phyloP scores from a whole-genome alignment of 2,113 vertebrate genomes.

The Pomatostomus ruficeps region DNA sequence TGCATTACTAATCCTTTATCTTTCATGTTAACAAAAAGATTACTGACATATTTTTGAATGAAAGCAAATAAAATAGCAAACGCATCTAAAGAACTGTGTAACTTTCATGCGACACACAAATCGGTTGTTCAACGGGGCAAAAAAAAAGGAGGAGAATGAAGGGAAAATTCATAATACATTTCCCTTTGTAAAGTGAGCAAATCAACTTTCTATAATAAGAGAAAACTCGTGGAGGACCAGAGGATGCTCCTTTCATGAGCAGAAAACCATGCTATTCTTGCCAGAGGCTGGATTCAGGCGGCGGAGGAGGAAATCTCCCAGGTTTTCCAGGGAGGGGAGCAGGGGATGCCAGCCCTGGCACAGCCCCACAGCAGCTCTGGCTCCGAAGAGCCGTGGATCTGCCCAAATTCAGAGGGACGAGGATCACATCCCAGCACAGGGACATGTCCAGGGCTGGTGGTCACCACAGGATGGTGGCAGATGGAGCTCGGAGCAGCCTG shows the following conservation, averaged over 20 bases:
- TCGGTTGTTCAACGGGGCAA: conserved; percentile 70
- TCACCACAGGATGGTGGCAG: not conserved
- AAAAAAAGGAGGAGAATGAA: conserved; percentile 67
- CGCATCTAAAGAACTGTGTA: conserved; percentile 75
- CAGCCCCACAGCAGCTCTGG: not conserved
- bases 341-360: not conserved
- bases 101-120: conserved; percentile 78
- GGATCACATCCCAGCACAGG: rapidly evolving
- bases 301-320: not conserved
- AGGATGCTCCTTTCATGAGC: not conserved
- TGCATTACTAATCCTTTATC: conserved; percentile 86
- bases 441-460: not conserved
- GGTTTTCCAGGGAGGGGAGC: not conserved
- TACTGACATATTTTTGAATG: conserved; percentile 82
- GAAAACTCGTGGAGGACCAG: conserved; percentile 1
- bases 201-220: conserved; percentile 59
- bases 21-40: conserved; percentile 85
- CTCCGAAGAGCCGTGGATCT: not conserved
- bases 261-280: not conserved
- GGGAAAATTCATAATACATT: conserved; percentile 69
- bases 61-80: conserved; percentile 81
- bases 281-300: not conserved
- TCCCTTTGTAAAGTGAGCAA: conserved; percentile 70
- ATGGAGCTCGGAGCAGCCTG: rapidly evolving
- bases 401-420: not conserved